Conservation (phyloP, 2,888 invertebrate genomes). For the Eledona agricola region DNA sequence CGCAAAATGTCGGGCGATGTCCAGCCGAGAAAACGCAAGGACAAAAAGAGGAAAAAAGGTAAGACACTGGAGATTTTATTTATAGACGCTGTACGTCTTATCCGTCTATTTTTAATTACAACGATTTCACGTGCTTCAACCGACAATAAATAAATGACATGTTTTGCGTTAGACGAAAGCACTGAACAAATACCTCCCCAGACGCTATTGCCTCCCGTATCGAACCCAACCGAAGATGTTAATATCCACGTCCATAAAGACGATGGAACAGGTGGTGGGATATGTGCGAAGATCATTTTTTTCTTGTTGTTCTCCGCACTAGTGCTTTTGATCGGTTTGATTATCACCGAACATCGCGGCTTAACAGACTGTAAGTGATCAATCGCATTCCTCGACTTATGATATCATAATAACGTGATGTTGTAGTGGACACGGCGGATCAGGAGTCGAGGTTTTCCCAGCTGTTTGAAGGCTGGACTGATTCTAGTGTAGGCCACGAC, state of each 20-base stretch:
- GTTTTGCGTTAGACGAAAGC: conserved; percentile 47
- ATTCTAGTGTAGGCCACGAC: conserved; percentile 64
- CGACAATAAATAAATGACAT: conserved; percentile 20
- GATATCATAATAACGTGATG: conserved; percentile 2
- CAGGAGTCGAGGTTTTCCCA: conserved; percentile 77
- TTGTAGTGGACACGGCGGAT: conserved; percentile 67
- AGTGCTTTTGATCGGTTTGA: conserved; percentile 77
- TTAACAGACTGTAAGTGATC: conserved; percentile 75
- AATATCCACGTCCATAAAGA: conserved; percentile 82
- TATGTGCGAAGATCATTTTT: conserved; percentile 86
- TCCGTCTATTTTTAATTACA: conserved; percentile 47
- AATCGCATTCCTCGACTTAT: not conserved
- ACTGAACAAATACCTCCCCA: conserved; percentile 50
- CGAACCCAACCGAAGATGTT: conserved; percentile 68
- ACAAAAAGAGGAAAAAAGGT: conserved; percentile 86
- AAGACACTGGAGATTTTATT: conserved; percentile 54
- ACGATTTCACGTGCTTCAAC: conserved; percentile 26
- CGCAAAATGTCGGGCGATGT: conserved; percentile 86
- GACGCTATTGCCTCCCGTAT: conserved; percentile 50
- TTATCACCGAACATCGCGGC: conserved; percentile 82
- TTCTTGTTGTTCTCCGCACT: conserved; percentile 78
- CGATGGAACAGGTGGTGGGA: conserved; percentile 80
- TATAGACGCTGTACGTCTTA: too few relatives aligned
- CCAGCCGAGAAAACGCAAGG: conserved; percentile 86
- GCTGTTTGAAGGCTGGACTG: conserved; percentile 82